A percentile compares a stretch with the other conserved stretches of the same genome.
Evolutionary conservation across 2,888 invertebrate genomes (phyloP).

Genomic region (Eumacrocentrus americanus): DNA sequence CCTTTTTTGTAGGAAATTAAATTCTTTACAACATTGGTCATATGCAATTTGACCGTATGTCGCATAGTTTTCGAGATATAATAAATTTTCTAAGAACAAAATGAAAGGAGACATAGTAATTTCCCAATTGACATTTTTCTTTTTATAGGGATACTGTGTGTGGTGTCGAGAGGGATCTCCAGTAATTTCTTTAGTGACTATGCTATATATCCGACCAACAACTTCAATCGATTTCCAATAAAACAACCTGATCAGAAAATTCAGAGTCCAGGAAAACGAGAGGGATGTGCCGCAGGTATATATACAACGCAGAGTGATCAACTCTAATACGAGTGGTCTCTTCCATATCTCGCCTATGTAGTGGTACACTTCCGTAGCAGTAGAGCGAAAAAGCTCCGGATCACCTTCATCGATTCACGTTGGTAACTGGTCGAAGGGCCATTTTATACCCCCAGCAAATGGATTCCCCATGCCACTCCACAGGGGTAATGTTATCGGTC

Average conservation of each 20-base stretch:
- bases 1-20: too few species aligned
- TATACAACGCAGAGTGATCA: conserved; percentile 26
- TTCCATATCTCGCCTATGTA: conserved; percentile 19
- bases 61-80: too few species aligned
- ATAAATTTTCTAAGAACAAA: too few species aligned
- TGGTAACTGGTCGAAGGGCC: conserved; percentile 12
- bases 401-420: conserved; percentile 23
- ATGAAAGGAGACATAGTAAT: too few species aligned
- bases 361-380: neutral
- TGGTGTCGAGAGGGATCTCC: too few species aligned
- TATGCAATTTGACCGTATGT: too few species aligned
- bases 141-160: too few species aligned
- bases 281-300: conserved; percentile 15
- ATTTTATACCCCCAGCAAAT: conserved; percentile 15
- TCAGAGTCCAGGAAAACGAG: conserved; percentile 14
- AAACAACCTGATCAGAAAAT: conserved; percentile 12
- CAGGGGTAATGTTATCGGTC: conserved; percentile 14
- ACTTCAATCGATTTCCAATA: neutral
- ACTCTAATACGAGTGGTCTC: conserved; percentile 19
- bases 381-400: conserved; percentile 18
- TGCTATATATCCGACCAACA: too few species aligned
- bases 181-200: too few species aligned
- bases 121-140: too few species aligned
- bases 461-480: conserved; percentile 1
- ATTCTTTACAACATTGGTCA: too few species aligned